These are phyloP conservation scores for Tethya wilhelma DNA, from an alignment of 37 sponge, comb jelly and placozoan genomes.

Conservation along the genomic window DNA sequence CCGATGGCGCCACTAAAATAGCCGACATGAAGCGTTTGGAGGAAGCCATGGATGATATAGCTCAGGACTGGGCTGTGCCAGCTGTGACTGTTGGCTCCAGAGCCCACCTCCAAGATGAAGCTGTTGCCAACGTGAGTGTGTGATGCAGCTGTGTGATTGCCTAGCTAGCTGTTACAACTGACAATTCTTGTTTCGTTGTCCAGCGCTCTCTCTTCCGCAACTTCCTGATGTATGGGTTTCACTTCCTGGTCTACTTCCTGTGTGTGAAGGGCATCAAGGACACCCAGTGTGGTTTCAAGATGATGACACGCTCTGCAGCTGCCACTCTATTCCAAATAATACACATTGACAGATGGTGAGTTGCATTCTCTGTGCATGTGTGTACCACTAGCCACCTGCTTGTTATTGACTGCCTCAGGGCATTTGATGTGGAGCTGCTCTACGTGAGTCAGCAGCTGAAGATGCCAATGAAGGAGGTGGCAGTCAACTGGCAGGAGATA, in stretches of 20 bases:
- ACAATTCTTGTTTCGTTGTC: neutral
- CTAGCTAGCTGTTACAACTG: neutral
- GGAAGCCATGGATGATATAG: slow-evolving; percentile 55
- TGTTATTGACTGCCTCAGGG: slow-evolving; percentile 48
- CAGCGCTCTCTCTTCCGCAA: slow-evolving; percentile 92
- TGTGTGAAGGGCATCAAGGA: slow-evolving; percentile 92
- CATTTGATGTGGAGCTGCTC: slow-evolving; percentile 99
- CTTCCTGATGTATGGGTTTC: slow-evolving; percentile 95
- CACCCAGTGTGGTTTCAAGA: slow-evolving; percentile 99
- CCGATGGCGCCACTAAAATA: slow-evolving; percentile 96
- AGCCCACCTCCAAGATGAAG: slow-evolving; percentile 97
- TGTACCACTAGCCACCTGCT: neutral
- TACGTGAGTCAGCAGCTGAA: slow-evolving; percentile 86
- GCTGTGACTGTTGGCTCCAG: slow-evolving; percentile 89
- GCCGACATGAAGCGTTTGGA: slow-evolving; percentile 81
- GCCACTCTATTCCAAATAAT: slow-evolving; percentile 65
- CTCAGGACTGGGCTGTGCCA: slow-evolving; percentile 50
- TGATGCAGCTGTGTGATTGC: neutral
- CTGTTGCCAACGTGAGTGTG: slow-evolving; percentile 79
- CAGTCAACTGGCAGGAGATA: slow-evolving; percentile 98
- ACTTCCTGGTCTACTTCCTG: slow-evolving; percentile 85
- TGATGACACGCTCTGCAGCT: slow-evolving; percentile 88
- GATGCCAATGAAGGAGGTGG: slow-evolving; percentile 93
- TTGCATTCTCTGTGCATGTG: neutral
- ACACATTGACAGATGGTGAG: slow-evolving; percentile 95